A percentile compares a stretch with the other conserved stretches of the same genome.
Conservation (phyloP, 2,888 invertebrate genomes). For the Drosophila rubida region DNA sequence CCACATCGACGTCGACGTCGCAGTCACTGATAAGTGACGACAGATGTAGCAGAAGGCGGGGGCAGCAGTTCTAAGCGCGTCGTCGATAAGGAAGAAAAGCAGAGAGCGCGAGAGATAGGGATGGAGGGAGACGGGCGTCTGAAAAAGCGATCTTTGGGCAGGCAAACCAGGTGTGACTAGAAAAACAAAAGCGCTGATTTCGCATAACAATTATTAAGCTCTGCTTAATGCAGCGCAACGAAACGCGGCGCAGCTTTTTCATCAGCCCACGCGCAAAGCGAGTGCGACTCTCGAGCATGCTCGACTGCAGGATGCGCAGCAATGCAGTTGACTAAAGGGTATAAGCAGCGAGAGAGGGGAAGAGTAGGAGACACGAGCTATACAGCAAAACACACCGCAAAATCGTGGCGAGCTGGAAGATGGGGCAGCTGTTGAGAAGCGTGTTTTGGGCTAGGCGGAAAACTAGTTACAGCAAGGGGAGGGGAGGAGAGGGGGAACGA, state of each 20-base stretch:
- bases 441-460: background rate
- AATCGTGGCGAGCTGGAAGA: slow-evolving; percentile 36
- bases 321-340: no score
- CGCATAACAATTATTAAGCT: slow-evolving; percentile 38
- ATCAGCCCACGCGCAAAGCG: slow-evolving; percentile 58
- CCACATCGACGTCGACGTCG: slow-evolving; percentile 2
- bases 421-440: background rate
- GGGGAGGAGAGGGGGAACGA: slow-evolving; percentile 3
- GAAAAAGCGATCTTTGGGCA: slow-evolving; percentile 32
- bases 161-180: slow-evolving; percentile 42
- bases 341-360: slow-evolving; percentile 13
- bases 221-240: slow-evolving; percentile 75
- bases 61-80: background rate
- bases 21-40: slow-evolving; percentile 51
- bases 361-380: background rate
- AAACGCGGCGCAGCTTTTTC: slow-evolving; percentile 74
- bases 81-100: slow-evolving; percentile 4
- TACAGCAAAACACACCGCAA: slow-evolving; percentile 56
- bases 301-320: background rate
- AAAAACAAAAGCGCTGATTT: slow-evolving; percentile 33
- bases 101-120: slow-evolving; percentile 6
- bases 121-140: background rate
- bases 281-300: background rate
- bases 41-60: background rate
- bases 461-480: background rate